These are phyloP conservation scores for Chelonus formosanus DNA, from an alignment of 2,888 invertebrate genomes.

Conservation along the genomic window DNA sequence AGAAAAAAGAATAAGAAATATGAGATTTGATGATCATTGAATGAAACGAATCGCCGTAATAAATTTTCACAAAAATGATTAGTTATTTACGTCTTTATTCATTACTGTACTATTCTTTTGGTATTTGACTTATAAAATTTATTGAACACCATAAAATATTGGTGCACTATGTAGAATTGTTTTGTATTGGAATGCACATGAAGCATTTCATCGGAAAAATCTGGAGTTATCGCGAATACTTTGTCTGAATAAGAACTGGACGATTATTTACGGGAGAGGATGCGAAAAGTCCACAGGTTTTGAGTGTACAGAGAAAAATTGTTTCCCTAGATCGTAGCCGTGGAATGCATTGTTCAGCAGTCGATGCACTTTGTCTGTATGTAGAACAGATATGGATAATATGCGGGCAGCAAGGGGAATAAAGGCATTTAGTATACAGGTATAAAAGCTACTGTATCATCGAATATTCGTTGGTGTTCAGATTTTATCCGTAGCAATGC, in stretches of 20 bases:
- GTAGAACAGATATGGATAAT: slow-evolving; percentile 5
- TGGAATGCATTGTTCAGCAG: slow-evolving; percentile 16
- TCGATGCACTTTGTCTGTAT: slow-evolving; percentile 17
- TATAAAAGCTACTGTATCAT: neutral
- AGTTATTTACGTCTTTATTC: too few species aligned
- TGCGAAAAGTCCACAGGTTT: slow-evolving; percentile 1
- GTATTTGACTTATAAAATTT: neutral
- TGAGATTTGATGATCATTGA: too few species aligned
- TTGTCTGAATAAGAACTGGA: slow-evolving; percentile 5
- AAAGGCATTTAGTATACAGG: neutral
- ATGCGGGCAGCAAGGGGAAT: neutral
- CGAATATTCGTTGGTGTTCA: slow-evolving; percentile 15
- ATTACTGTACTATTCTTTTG: too few species aligned
- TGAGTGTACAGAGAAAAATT: slow-evolving; percentile 6
- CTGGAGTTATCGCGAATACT: slow-evolving; percentile 10
- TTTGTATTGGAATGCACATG: slow-evolving; percentile 8
- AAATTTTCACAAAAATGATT: too few species aligned
- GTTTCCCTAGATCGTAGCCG: neutral
- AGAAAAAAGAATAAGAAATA: too few species aligned
- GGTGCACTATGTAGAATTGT: neutral
- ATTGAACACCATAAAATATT: slow-evolving; percentile 8
- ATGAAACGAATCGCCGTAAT: too few species aligned
- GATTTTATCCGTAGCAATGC: slow-evolving; percentile 40
- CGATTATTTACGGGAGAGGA: slow-evolving; percentile 8
- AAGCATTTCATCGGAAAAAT: slow-evolving; percentile 3